Evolutionary conservation across 2,113 vertebrate species (phyloP).

Genomic region (Neolamprologus sp.): DNA sequence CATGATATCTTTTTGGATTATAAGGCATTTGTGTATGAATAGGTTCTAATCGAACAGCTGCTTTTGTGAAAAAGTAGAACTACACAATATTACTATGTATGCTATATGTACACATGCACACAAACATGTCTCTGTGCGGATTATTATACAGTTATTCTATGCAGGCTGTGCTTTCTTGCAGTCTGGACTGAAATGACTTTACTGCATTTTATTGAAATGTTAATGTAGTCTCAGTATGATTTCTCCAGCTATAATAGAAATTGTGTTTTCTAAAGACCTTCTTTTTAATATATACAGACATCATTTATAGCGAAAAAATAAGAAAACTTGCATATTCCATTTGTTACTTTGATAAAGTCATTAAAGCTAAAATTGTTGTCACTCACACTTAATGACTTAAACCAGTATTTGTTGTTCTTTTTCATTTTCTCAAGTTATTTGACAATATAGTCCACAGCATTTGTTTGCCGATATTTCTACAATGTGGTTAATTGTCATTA

Average conservation of each 20-base stretch:
- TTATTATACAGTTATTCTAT: background rate
- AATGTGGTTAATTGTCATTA: background rate
- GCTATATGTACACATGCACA: background rate
- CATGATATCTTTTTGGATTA: background rate
- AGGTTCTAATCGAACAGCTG: background rate
- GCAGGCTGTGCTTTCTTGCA: background rate
- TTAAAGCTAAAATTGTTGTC: background rate
- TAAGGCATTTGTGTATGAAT: background rate
- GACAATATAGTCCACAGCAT: background rate
- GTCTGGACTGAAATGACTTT: background rate
- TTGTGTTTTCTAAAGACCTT: background rate
- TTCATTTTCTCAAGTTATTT: background rate
- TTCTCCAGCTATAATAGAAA: background rate
- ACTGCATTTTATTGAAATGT: background rate
- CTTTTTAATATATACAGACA: background rate
- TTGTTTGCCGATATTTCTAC: background rate
- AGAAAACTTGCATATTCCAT: background rate
- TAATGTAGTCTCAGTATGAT: background rate
- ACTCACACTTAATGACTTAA: background rate
- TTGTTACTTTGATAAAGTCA: background rate
- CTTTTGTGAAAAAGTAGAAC: background rate
- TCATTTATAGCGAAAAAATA: fast-evolving
- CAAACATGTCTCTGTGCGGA: background rate
- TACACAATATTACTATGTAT: background rate
- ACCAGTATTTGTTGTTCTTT: background rate